Base-by-base conservation (phyloP, 1,140 invertebrate genomes). In the Aphaenogaster ashmeadi region DNA sequence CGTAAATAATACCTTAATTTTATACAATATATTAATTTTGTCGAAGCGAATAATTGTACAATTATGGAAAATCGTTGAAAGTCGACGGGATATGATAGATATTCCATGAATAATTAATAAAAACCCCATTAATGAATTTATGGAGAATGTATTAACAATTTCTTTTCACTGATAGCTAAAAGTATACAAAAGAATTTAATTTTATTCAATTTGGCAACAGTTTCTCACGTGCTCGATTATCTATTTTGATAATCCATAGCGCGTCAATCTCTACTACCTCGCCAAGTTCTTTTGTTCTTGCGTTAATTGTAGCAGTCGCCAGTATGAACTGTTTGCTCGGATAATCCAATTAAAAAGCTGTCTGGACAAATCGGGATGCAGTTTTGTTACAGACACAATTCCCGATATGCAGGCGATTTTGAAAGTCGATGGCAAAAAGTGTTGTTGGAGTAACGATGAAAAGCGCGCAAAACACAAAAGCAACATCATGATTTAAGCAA, bases 271-370 rank as follows among this genome's bases (percentile, higher is more conserved):
- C 33, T 38, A 21, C 33, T 38, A 21, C 15, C 11, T 13, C 7
- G n/a, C 27, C 33, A 41, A 3, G 7, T 62, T 60, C 67, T 74
- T 75, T 75, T 62, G 27, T 74, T 75, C 69, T 54, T 50, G 36
- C 13, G 33, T 18, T 64, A 84, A 84, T 81, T 36, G 50, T 38
- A 74, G 67, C 18, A 72, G 54, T 47, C 27, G 9, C 44, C 67
- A 38, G n/a, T 36, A 11, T 36, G 27, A 62, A 74, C 18, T 74
- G 54, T 58, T 60, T 74, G 33, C 33, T 27, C 13, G 18, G 4
- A 5, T 62, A 69, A 84, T 84, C 33, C 54, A 84, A 84, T 84
- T 84, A 84, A 74, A 81, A 74, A 74, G n/a, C 80, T 50, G 67
- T 83, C 52, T 27, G 56, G 11, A 81, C 33, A 15, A 81, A 74